A percentile compares a stretch with the other conserved stretches of the same genome.
Evolutionary conservation across 37 sponge, comb jelly and placozoan species (phyloP).

Genomic region (Ianthella basta): DNA sequence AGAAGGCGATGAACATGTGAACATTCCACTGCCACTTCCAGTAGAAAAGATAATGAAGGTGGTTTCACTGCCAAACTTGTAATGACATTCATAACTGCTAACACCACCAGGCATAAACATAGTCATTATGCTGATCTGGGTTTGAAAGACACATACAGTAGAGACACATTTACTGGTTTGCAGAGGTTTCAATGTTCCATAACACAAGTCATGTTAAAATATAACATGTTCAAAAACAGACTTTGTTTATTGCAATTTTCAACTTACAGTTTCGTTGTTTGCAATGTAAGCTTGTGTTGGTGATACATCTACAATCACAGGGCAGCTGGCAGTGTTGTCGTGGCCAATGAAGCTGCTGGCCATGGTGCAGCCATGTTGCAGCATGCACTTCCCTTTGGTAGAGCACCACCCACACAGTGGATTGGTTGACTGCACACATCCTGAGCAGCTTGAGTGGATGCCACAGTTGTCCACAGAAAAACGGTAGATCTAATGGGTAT

Average conservation of each 20-base stretch:
- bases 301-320: not conserved
- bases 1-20: not conserved
- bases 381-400: not conserved
- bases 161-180: no score
- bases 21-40: not conserved
- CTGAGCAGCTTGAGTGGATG: not conserved
- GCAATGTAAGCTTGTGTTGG: not conserved
- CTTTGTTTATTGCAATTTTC: no score
- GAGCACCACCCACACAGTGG: slow-evolving; percentile 25
- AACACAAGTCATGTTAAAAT: no score
- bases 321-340: not conserved
- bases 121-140: no score
- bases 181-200: no score
- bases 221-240: no score
- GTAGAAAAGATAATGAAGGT: not conserved
- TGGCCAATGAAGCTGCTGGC: not conserved
- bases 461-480: not conserved
- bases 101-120: no score
- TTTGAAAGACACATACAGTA: no score
- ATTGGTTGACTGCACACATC: not conserved
- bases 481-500: not conserved
- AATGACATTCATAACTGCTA: not conserved
- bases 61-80: not conserved
- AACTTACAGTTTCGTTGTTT: no score
- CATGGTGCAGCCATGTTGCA: not conserved